A percentile compares a stretch with the other conserved stretches of the same genome.
Evolutionary conservation across 2,797 vertebrate genomes (phyloP).

Genomic region (Myripristis murdjan): DNA sequence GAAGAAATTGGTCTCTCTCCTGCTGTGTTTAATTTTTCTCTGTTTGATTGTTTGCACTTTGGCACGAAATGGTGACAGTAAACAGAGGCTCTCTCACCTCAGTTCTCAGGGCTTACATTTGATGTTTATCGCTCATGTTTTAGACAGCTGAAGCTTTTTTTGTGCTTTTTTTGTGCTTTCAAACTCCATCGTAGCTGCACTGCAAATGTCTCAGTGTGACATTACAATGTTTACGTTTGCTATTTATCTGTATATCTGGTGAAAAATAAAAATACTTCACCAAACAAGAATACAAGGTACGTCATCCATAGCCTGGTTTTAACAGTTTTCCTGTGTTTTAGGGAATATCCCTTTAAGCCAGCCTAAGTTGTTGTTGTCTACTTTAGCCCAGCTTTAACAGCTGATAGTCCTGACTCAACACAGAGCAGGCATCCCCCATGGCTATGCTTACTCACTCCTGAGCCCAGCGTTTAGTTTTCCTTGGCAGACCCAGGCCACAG

Average conservation of each 20-base stretch:
- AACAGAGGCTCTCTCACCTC: too few relatives aligned
- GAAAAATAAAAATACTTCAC: constrained; percentile 39
- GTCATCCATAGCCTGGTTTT: constrained; percentile 40
- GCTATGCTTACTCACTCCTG: constrained; percentile 81
- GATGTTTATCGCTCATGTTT: too few relatives aligned
- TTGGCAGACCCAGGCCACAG: constrained; percentile 93
- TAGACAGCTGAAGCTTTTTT: too few relatives aligned
- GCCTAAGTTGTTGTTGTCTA: constrained; percentile 67
- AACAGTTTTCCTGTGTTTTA: constrained; percentile 62
- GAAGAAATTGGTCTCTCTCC: too few relatives aligned
- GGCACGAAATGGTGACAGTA: too few relatives aligned
- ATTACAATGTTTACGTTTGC: constrained; percentile 49
- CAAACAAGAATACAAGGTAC: neutral
- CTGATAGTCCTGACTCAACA: constrained; percentile 83
- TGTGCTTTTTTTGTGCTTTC: too few relatives aligned
- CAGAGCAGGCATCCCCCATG: constrained; percentile 64
- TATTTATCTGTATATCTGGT: constrained; percentile 16
- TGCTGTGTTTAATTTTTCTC: too few relatives aligned
- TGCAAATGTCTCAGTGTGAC: constrained; percentile 44
- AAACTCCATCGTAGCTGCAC: constrained; percentile 17
- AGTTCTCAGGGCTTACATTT: too few relatives aligned
- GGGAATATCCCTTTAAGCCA: constrained; percentile 59
- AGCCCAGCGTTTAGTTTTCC: constrained; percentile 83
- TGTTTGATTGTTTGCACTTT: too few relatives aligned
- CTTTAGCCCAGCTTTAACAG: constrained; percentile 59